phyloP scores from a whole-genome alignment of 2,113 vertebrate genomes.

The Chascanopsetta lugubris region DNA sequence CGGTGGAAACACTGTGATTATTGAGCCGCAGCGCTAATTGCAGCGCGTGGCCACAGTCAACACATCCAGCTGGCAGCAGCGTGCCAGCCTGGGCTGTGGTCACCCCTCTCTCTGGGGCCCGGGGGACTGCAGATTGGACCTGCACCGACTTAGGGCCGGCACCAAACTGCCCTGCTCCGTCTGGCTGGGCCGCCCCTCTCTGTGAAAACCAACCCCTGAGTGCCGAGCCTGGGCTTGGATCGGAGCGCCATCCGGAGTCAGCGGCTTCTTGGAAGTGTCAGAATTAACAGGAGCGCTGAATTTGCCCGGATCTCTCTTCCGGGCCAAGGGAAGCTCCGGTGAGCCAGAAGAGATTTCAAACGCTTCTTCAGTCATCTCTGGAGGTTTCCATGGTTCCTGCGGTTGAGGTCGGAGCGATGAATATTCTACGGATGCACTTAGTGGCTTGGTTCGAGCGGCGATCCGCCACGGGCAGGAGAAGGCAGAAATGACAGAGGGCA shows the following conservation, averaged over 20 bases:
- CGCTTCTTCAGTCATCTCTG: constrained; percentile 48
- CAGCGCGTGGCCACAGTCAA: constrained; percentile 30
- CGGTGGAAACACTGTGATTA: constrained; percentile 53
- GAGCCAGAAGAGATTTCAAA: constrained; percentile 47
- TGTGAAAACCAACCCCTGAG: constrained; percentile 31
- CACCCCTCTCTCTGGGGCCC: constrained; percentile 29
- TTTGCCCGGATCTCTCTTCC: constrained; percentile 32
- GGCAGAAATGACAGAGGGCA: constrained; percentile 56
- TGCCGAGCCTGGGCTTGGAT: constrained; percentile 44
- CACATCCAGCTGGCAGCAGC: constrained; percentile 22
- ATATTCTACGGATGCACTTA: constrained; percentile 55
- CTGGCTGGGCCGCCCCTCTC: constrained; percentile 9
- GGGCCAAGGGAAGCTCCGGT: constrained; percentile 55
- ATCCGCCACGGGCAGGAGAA: constrained; percentile 18
- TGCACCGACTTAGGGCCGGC: constrained; percentile 19
- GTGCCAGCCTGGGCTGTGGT: constrained; percentile 35
- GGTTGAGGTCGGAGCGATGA: constrained; percentile 52
- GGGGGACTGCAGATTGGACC: constrained; percentile 38
- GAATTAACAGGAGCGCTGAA: constrained; percentile 45
- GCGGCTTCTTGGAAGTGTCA: constrained; percentile 27
- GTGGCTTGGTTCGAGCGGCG: constrained; percentile 42
- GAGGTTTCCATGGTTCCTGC: constrained; percentile 53
- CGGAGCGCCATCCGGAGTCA: constrained; percentile 2
- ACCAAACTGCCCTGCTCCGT: constrained; percentile 18
- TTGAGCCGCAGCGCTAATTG: constrained; percentile 66